Base-by-base conservation (phyloP, 1,140 invertebrate genomes). In the Pseudomyrmex pallidus region DNA sequence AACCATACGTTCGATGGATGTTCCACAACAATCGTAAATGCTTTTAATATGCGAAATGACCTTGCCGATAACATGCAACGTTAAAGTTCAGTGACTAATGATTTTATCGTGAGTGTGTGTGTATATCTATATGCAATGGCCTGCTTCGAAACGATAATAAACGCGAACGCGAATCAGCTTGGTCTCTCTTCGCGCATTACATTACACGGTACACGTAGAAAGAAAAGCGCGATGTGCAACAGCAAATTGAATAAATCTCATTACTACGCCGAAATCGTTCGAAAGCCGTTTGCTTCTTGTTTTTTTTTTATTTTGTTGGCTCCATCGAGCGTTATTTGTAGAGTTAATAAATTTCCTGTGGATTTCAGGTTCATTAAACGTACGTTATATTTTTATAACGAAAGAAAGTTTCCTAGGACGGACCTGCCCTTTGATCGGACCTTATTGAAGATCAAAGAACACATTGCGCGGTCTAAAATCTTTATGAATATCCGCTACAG, bases 21-120 rank as follows among this genome's bases (percentile, higher is more conserved):
- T 72, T 22, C 17, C 44, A 25, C 80, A 57, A 78, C 59, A 68
- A 89, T 84, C 84, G 82, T 84, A 87, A 86, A 89, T 88, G 76
- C 57, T 67, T 67, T 82, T 74, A 78, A 85, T 76, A 35, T 73
- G 25, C 25, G 22, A 76, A 72, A 35, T 56, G 44, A 46, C n/a
- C 44, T 84, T 83, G 64, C 7, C 50, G 61, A 62, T 62, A 54
- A 62, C 63, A 56, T 50, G 68, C 15, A 12, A 54, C 64, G 17
- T 13, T 59, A 46, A 61, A 83, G 50, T 80, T 76, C 59, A 72
- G 15, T 52, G 61, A 48, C n/a, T 74, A 52, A 89, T 67, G 13
- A 66, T 25, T 35, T 76, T 76, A 76, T 54, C 72, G 20, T 25
- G 3, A 17, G 15, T 66, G 25, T 25, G 25, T 25, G 25, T 3